Percentiles rank a stretch among this genome's conserved stretches.
phyloP scores from a whole-genome alignment of 30 jellyfish, hydroid and myxozoan species.

The Chironex yamaguchii region DNA sequence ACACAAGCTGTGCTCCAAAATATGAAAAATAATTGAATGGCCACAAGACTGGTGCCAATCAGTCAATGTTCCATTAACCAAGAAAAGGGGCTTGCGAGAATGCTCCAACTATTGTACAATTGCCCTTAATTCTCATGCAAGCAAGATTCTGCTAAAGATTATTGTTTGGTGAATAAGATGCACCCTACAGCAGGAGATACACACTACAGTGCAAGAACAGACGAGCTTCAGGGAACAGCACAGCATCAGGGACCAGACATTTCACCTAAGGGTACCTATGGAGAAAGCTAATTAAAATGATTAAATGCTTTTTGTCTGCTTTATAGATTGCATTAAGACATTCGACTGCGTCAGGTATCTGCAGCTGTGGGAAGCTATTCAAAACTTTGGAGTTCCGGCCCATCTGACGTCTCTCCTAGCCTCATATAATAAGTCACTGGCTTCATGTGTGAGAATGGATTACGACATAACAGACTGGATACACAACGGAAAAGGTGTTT shows the following conservation, averaged over 20 bases:
- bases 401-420: no score
- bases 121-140: constrained; percentile 36
- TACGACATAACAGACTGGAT: no score
- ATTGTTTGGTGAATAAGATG: constrained; percentile 11
- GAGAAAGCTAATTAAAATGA: constrained; percentile 20
- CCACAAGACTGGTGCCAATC: constrained; percentile 52
- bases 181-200: constrained; percentile 17
- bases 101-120: constrained; percentile 41
- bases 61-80: constrained; percentile 32
- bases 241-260: constrained; percentile 48
- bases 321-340: no score
- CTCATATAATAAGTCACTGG: no score
- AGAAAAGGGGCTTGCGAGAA: constrained; percentile 28
- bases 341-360: no score
- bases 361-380: no score
- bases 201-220: constrained; percentile 29
- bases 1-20: constrained; percentile 39
- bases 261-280: constrained; percentile 8
- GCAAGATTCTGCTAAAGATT: constrained; percentile 34
- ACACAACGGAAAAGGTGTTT: constrained; percentile 1
- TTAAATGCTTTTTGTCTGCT: constrained; percentile 4
- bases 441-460: no score
- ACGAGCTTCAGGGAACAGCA: constrained; percentile 33
- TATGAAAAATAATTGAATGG: constrained; percentile 4
- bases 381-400: no score